These are phyloP conservation scores for Ethmia dodecea DNA, from an alignment of 2,888 invertebrate genomes.

Conservation along the genomic window DNA sequence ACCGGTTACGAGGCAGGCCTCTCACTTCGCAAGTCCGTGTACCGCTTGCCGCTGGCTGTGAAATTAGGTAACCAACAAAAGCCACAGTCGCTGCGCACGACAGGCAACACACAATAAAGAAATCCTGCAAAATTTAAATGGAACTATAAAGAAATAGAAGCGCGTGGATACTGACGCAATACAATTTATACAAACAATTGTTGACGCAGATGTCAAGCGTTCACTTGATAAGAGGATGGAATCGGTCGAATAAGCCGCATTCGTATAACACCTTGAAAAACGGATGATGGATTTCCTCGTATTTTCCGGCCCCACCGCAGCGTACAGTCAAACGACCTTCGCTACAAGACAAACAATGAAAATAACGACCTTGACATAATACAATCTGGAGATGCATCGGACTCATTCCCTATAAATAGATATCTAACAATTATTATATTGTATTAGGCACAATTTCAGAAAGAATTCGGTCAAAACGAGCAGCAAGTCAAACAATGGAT, in stretches of 20 bases:
- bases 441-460: slow-evolving; percentile 54
- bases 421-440: slow-evolving; percentile 56
- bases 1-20: slow-evolving; percentile 75
- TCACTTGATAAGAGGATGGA: slow-evolving; percentile 34
- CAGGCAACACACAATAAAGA: slow-evolving; percentile 51
- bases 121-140: slow-evolving; percentile 39
- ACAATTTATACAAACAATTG: slow-evolving; percentile 21
- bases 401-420: slow-evolving; percentile 62
- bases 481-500: slow-evolving; percentile 50
- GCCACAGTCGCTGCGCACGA: slow-evolving; percentile 54
- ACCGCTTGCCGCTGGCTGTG: slow-evolving; percentile 63
- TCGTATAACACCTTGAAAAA: slow-evolving; percentile 60
- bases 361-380: slow-evolving; percentile 71
- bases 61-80: slow-evolving; percentile 75
- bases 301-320: slow-evolving; percentile 67
- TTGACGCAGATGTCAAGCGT: slow-evolving; percentile 27
- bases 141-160: slow-evolving; percentile 36
- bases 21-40: slow-evolving; percentile 73
- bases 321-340: slow-evolving; percentile 62
- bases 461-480: slow-evolving; percentile 42
- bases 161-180: slow-evolving; percentile 37
- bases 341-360: slow-evolving; percentile 69
- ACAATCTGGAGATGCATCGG: slow-evolving; percentile 59
- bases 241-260: slow-evolving; percentile 40
- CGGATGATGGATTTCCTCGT: slow-evolving; percentile 71